These are phyloP conservation scores for Augochlorella aurata DNA, from an alignment of 2,888 invertebrate species.

Conservation along the genomic window DNA sequence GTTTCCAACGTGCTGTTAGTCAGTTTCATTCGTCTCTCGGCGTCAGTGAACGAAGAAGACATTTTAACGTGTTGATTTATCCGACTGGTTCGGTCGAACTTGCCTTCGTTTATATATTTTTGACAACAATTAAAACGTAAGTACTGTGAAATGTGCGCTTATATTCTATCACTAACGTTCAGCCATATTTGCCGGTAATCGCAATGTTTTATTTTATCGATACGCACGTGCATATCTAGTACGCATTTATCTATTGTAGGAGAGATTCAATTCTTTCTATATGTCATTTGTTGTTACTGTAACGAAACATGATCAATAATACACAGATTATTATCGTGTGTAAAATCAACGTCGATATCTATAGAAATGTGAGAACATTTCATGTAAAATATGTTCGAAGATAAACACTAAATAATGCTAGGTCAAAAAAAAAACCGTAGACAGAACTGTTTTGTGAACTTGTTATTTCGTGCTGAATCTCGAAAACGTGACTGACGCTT, in stretches of 20 bases:
- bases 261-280: not conserved
- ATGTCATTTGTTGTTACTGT: slow-evolving; percentile 6
- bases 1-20: not conserved
- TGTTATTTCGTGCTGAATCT: not conserved
- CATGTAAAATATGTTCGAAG: not conserved
- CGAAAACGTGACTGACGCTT: not conserved
- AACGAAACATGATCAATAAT: not conserved
- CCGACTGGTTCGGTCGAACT: not conserved
- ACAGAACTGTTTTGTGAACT: not conserved
- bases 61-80: not conserved
- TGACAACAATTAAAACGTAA: slow-evolving; percentile 31
- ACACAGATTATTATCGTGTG: not conserved
- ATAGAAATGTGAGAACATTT: not conserved
- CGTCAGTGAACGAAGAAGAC: not conserved
- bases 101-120: not conserved
- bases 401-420: not conserved
- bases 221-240: slow-evolving; percentile 36
- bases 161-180: slow-evolving; percentile 9
- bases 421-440: slow-evolving; percentile 8
- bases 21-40: slow-evolving; percentile 25
- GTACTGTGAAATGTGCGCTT: slow-evolving; percentile 8
- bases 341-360: not conserved
- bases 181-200: slow-evolving; percentile 44
- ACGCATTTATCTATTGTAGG: not conserved
- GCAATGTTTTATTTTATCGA: slow-evolving; percentile 11